Evolutionary conservation across 2,888 invertebrate genomes (phyloP), one percentile per base, ranked within the genome.

Genomic region (Ophioninae sp.): DNA sequence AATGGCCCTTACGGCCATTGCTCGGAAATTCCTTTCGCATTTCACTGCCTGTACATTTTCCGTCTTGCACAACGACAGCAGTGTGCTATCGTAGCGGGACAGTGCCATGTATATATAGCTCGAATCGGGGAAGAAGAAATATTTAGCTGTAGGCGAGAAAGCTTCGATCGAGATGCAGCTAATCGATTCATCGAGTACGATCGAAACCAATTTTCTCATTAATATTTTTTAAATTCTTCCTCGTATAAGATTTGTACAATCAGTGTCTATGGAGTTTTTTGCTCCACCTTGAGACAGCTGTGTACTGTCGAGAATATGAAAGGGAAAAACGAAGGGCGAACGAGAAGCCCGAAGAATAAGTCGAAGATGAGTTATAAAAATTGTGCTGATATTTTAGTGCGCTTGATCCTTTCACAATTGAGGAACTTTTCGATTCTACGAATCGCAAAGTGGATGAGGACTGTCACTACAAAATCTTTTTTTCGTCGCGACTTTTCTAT

Each of bases 81-180:
- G 44, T 44, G 64, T 72, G 65, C 58, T 72, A 79, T 71, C 71
- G 63, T 64, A 22, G 68, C 64, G 58, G 67, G 67, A 68, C 64
- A 64, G 22, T 79, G 56, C 37, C 22, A 17, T 22, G 56, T 23
- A 63, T 73, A 81, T 63, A 64, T 69, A 41, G 63, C 41, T 79
- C 58, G 30, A 72, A 13, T 51, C 41, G 17, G 59, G 67, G 22
- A 68, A 59, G 41, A 61, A 61, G 51, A 69, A 22, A 41, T 39
- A 59, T 37, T 17, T 67, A 63, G 56, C 61, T 23, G 39, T n/a
- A 58, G 41, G 69, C 68, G 59, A 79, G 37, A 71, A 63, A 78
- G 78, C 81, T 79, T 59, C 75, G 83, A 79, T 81, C 59, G 72
- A 77, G 84, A 85, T 84, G 85, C 79, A 80, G 83, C 84, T 84